Conservation (phyloP, 2,797 vertebrate species). For the Manis javanica region DNA sequence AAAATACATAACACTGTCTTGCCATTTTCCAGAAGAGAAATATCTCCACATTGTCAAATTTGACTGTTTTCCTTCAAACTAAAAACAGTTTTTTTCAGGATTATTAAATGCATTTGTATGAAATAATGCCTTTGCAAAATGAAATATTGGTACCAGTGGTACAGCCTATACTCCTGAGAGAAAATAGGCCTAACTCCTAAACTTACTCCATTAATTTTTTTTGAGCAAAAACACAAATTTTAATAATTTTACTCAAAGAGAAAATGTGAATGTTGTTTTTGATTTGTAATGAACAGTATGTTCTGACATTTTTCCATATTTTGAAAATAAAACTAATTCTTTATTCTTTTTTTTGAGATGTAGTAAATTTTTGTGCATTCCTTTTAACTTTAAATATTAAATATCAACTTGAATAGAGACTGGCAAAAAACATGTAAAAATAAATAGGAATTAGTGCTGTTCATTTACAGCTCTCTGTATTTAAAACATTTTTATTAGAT, state of each 20-base stretch:
- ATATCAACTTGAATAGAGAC: background rate
- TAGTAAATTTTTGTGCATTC: background rate
- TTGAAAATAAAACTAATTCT: background rate
- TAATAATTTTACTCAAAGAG: conserved; percentile 6
- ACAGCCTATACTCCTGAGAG: background rate
- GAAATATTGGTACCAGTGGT: background rate
- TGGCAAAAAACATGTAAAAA: conserved; percentile 18
- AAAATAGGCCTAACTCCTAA: background rate
- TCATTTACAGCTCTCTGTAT: background rate
- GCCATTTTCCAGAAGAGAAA: background rate
- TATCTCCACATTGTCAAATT: background rate
- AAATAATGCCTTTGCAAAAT: conserved; percentile 31
- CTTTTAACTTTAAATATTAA: conserved; percentile 57
- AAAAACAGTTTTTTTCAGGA: background rate
- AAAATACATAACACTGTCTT: background rate
- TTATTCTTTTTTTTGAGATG: background rate
- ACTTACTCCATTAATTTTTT: conserved; percentile 16
- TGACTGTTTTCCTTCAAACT: background rate
- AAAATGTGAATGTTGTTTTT: conserved; percentile 30
- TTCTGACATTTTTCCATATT: background rate
- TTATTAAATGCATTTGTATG: background rate
- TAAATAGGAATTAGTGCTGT: conserved; percentile 3
- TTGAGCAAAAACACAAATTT: background rate
- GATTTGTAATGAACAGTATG: conserved; percentile 3
- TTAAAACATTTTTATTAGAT: conserved; percentile 19